Evolutionary conservation across 2,797 vertebrate species (phyloP).

Genomic region (Notolabrus celidotus): DNA sequence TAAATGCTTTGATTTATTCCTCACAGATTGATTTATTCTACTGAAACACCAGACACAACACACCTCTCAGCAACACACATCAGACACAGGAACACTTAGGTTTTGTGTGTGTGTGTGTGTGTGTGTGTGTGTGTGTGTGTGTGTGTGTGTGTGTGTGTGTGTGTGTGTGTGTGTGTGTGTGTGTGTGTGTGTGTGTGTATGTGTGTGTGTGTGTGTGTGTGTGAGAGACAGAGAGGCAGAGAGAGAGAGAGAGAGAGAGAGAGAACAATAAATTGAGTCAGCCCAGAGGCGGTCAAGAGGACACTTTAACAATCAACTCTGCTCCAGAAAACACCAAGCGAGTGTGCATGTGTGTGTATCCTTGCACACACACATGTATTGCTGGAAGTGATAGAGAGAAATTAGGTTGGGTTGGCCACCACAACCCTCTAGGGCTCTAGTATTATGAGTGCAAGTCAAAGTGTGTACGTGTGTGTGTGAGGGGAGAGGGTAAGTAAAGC

Average conservation of each 20-base stretch:
- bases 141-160: slow-evolving; percentile 10
- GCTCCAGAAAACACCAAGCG: slow-evolving; percentile 60
- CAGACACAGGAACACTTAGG: too few relatives aligned
- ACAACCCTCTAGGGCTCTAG: slow-evolving; percentile 23
- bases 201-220: slow-evolving; percentile 12
- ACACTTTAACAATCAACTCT: slow-evolving; percentile 64
- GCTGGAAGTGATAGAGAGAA: slow-evolving; percentile 22
- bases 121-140: slow-evolving; percentile 9
- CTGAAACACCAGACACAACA: neutral
- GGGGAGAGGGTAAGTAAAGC: neutral
- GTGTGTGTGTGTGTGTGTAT: slow-evolving; percentile 11
- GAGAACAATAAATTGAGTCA: slow-evolving; percentile 16
- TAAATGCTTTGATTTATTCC: neutral
- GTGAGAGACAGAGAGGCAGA: too few relatives aligned
- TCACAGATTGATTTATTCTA: slow-evolving; percentile 2
- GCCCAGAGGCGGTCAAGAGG: slow-evolving; percentile 36
- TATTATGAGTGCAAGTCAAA: slow-evolving; percentile 4
- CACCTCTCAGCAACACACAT: slow-evolving; percentile 2
- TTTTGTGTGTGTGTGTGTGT: slow-evolving; percentile 13
- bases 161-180: slow-evolving; percentile 11
- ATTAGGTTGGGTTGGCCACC: slow-evolving; percentile 38
- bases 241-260: too few relatives aligned
- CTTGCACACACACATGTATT: slow-evolving; percentile 14
- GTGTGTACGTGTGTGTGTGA: slow-evolving; percentile 5
- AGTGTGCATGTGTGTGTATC: slow-evolving; percentile 13